Base-by-base conservation (phyloP, 2,888 invertebrate species). In the Chironomus tentans region DNA sequence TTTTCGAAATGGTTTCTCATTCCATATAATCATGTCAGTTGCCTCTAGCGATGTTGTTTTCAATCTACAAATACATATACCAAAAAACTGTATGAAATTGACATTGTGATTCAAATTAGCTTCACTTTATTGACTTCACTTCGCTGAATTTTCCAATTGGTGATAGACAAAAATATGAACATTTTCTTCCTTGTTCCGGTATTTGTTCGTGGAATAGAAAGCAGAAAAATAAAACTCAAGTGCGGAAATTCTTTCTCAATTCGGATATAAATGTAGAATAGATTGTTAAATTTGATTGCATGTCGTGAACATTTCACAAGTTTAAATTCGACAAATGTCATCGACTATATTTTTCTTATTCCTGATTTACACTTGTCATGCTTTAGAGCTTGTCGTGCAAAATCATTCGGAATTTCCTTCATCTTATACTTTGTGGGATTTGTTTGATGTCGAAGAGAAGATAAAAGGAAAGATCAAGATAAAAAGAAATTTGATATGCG, bases 211-310 rank as follows among this genome's bases (percentile, higher is more conserved):
- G 15, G 56, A 18, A 56, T 38, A 10, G 38, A 38, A 38, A 38
- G 38, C 38, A 38, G 10, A 7, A 38, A 38, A 7, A 38, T 38
- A 38, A 38, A 38, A 38, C 10, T 38, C 2, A 38, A 38, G 38
- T 38, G 10, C 38, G 10, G 2, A 56, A 18, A 10, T 70, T 70
- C 70, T 28, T 28, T 24, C 68, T 47, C 24, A n/a, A 15, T 4
- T 15, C 13, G 50, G 48, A 70, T n/a, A n/a, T n/a, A n/a, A n/a
- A n/a, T n/a, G n/a, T n/a, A 50, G 21, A 24, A 46, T 47, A 70
- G 47, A 22, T 21, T 24, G 56, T 21, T 50, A 70, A 50, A 70
- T 70, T 70, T 70, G 70, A 70, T 70, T 70, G 70, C 50, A 24
- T 70, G 21, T 24, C 50, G 24, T 50, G 70, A 70, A 70, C 50